Percentiles rank a stretch among this genome's conserved stretches.
Conservation (phyloP, 1,140 invertebrate species). For the Theocolax elegans region DNA sequence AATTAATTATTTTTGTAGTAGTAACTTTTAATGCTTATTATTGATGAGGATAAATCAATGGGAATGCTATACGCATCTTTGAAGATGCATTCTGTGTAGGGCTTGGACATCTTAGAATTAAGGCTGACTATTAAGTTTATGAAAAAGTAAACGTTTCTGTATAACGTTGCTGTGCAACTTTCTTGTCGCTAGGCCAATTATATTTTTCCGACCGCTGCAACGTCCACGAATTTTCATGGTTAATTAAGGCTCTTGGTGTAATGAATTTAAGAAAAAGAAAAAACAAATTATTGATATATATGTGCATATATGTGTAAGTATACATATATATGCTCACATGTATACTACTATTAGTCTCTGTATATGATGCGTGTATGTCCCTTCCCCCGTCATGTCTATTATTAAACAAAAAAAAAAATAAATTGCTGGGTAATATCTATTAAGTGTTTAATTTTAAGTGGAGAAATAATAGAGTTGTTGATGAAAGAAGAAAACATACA, state of each 20-base stretch:
- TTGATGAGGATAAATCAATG: too few relatives aligned
- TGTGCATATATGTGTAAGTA: too few relatives aligned
- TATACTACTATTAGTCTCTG: too few relatives aligned
- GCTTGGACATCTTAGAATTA: neutral
- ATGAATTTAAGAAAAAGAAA: slow-evolving; percentile 39
- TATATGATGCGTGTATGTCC: slow-evolving; percentile 47
- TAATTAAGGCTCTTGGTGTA: slow-evolving; percentile 40
- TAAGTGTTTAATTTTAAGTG: slow-evolving; percentile 38
- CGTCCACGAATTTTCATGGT: slow-evolving; percentile 21
- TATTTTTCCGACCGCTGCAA: slow-evolving; percentile 44
- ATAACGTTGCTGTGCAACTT: slow-evolving; percentile 41
- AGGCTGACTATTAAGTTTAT: slow-evolving; percentile 12
- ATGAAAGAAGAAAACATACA: slow-evolving; percentile 10
- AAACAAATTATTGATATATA: slow-evolving; percentile 15
- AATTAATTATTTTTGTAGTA: too few relatives aligned
- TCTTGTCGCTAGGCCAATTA: slow-evolving; percentile 28
- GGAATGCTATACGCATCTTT: too few relatives aligned
- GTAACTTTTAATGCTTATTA: slow-evolving; percentile 18
- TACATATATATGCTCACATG: too few relatives aligned
- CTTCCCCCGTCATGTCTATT: slow-evolving; percentile 34
- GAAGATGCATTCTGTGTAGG: neutral
- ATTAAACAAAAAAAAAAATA: slow-evolving; percentile 39
- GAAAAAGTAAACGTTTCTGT: neutral
- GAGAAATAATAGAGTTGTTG: slow-evolving; percentile 22
- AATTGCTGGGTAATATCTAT: slow-evolving; percentile 30